These are phyloP conservation scores for Oreocharis arfaki DNA, from an alignment of 2,113 vertebrate genomes.

Conservation along the genomic window DNA sequence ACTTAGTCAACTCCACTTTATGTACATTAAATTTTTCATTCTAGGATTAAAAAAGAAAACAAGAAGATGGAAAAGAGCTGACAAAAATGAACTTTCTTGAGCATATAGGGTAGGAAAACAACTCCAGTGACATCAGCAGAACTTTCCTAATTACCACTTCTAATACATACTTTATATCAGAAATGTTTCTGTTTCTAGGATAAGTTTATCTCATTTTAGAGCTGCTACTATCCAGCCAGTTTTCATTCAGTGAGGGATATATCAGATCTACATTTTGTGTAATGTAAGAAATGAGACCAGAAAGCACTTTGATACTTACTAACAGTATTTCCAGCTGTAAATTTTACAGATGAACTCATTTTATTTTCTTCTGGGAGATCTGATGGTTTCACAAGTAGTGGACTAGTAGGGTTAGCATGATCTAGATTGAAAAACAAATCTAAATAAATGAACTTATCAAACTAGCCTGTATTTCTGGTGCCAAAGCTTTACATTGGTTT, in stretches of 20 bases:
- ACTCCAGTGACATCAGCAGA: not conserved
- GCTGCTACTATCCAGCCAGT: not conserved
- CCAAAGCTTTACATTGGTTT: not conserved
- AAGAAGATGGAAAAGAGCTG: not conserved
- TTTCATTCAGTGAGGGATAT: not conserved
- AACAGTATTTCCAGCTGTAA: constrained; percentile 86
- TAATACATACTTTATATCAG: not conserved
- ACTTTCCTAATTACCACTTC: not conserved
- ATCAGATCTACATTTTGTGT: not conserved
- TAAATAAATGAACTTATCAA: not conserved
- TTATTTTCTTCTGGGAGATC: constrained; percentile 92
- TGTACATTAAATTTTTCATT: not conserved
- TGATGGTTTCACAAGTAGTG: constrained; percentile 86
- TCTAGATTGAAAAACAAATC: constrained; percentile 71
- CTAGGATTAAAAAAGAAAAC: not conserved
- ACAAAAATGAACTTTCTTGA: not conserved
- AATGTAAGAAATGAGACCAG: not conserved
- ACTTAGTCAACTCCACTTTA: not conserved
- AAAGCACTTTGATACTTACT: constrained; percentile 75
- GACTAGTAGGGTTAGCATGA: constrained; percentile 91
- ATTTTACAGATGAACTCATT: constrained; percentile 87
- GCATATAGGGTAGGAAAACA: not conserved
- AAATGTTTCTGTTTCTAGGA: not conserved
- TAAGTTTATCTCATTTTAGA: not conserved
- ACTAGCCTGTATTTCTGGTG: not conserved